Evolutionary conservation across 2,888 invertebrate genomes (phyloP).

Genomic region (Mylabris sibirica): DNA sequence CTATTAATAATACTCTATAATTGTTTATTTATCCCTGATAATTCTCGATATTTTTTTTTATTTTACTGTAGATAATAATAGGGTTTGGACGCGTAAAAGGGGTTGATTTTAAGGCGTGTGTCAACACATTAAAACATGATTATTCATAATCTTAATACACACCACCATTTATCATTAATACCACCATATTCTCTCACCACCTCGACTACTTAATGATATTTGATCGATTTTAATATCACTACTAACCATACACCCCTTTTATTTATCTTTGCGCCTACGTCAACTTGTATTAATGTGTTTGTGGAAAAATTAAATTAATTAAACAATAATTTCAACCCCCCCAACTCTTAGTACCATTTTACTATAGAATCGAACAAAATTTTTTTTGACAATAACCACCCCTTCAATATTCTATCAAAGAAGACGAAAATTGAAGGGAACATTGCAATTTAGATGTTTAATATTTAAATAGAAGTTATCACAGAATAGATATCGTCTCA

Average conservation of each 20-base stretch:
- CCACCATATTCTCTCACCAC: neutral
- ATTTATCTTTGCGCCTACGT: constrained; percentile 10
- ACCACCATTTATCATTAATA: constrained; percentile 5
- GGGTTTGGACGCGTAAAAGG: neutral
- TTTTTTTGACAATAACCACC: neutral
- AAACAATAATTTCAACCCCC: neutral
- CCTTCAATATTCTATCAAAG: neutral
- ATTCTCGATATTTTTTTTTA: neutral
- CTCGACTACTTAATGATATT: constrained; percentile 10
- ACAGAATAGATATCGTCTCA: constrained; percentile 47
- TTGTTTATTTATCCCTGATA: neutral
- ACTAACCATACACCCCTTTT: constrained; percentile 16
- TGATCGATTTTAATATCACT: constrained; percentile 15
- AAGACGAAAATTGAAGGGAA: constrained; percentile 14
- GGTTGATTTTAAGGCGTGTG: constrained; percentile 11
- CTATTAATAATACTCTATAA: neutral
- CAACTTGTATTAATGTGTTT: constrained; percentile 14
- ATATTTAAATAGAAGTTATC: constrained; percentile 52
- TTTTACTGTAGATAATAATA: neutral
- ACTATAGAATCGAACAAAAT: neutral
- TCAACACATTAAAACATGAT: constrained; percentile 10
- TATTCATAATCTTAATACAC: constrained; percentile 15
- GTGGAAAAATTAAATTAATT: constrained; percentile 14
- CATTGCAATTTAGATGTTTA: constrained; percentile 47
- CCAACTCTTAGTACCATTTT: neutral